Conservation (phyloP, 2,888 invertebrate species). For the Dicyrtomina minuta region DNA sequence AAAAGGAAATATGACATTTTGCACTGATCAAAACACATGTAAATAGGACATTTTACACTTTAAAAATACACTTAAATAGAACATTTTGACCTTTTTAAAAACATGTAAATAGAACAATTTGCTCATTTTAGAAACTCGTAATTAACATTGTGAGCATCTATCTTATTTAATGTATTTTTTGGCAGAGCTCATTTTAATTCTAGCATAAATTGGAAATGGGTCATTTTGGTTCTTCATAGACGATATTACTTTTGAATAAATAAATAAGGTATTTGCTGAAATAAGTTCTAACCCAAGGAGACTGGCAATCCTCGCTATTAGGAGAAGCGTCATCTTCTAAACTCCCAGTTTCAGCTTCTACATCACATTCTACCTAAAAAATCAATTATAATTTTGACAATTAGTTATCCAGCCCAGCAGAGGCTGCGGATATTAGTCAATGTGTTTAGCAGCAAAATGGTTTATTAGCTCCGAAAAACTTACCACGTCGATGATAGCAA, state of each 20-base stretch:
- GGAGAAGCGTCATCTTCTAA: not conserved
- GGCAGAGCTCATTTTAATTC: too few species aligned
- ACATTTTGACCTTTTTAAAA: too few species aligned
- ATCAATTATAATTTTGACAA: not conserved
- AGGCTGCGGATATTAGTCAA: not conserved
- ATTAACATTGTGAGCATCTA: too few species aligned
- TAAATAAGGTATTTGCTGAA: not conserved
- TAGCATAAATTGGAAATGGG: too few species aligned
- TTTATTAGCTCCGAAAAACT: too few species aligned
- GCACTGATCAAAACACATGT: too few species aligned
- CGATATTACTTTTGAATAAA: conserved; percentile 12
- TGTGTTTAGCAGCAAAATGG: not conserved
- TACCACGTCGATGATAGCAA: conserved; percentile 68
- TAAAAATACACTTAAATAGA: too few species aligned
- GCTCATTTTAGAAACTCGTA: too few species aligned
- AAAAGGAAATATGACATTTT: too few species aligned
- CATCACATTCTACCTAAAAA: conserved; percentile 30
- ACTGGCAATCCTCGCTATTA: conserved; percentile 42
- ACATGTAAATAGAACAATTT: too few species aligned
- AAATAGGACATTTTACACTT: not conserved
- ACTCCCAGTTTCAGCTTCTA: not conserved
- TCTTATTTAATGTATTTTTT: too few species aligned
- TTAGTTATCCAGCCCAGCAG: not conserved
- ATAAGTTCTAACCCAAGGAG: conserved; percentile 52
- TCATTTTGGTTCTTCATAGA: too few species aligned